Conservation (phyloP, 2,888 invertebrate species). For the Drosophila infuscata region DNA sequence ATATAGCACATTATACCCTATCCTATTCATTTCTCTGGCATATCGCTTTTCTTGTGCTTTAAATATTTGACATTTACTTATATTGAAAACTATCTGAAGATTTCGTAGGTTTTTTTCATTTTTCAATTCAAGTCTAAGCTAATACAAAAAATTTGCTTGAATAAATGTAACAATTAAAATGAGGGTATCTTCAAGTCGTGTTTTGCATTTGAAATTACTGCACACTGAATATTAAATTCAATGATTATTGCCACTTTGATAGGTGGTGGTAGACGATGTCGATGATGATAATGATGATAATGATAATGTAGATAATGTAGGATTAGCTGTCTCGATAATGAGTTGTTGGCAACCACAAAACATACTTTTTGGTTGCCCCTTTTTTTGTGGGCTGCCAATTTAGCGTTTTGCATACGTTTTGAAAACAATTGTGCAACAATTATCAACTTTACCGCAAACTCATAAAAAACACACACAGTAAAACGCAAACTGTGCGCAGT, state of each 20-base stretch:
- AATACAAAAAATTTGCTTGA: not conserved
- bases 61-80: not conserved
- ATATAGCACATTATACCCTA: not conserved
- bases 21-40: not conserved
- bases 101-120: not conserved
- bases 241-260: slow-evolving; percentile 16
- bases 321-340: slow-evolving; percentile 39
- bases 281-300: slow-evolving; percentile 6
- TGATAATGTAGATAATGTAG: slow-evolving; percentile 4
- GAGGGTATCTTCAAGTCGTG: not conserved
- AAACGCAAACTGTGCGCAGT: slow-evolving; percentile 8
- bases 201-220: slow-evolving; percentile 45
- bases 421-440: slow-evolving; percentile 61
- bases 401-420: slow-evolving; percentile 48
- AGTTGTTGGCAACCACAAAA: slow-evolving; percentile 44
- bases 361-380: slow-evolving; percentile 36
- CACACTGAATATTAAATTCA: slow-evolving; percentile 34
- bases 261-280: slow-evolving; percentile 4
- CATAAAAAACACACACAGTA: not conserved
- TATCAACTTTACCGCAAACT: slow-evolving; percentile 13
- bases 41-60: not conserved
- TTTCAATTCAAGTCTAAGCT: too few species aligned
- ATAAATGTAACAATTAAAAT: not conserved
- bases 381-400: slow-evolving; percentile 30
- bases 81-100: not conserved